Evolutionary conservation across 2,113 vertebrate genomes (phyloP).

Genomic region (Oenanthe melanoleuca): DNA sequence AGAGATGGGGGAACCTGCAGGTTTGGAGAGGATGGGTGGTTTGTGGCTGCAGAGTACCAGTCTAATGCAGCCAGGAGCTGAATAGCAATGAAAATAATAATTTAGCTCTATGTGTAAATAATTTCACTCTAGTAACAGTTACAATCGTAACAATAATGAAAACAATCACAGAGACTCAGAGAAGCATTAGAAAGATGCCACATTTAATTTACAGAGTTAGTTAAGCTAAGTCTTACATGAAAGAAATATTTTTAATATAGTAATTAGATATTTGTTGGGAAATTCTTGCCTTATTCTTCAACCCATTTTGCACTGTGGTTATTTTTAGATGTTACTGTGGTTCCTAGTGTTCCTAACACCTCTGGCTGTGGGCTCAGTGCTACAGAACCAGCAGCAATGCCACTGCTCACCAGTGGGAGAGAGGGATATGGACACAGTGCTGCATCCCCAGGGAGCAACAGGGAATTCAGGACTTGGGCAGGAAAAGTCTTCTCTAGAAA

Average conservation of each 20-base stretch:
- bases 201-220: conserved; percentile 72
- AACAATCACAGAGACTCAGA: conserved; percentile 66
- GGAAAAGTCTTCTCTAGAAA: not conserved
- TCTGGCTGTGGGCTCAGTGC: not conserved
- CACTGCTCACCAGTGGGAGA: not conserved
- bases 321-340: not conserved
- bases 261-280: conserved; percentile 52
- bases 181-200: conserved; percentile 61
- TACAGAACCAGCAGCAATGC: not conserved
- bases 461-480: not conserved
- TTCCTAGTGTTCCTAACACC: not conserved
- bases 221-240: conserved; percentile 63
- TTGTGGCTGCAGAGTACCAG: not conserved
- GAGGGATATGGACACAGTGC: not conserved
- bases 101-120: conserved; percentile 64
- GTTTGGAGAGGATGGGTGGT: not conserved
- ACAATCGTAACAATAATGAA: conserved; percentile 60
- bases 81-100: conserved; percentile 63
- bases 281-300: conserved; percentile 20
- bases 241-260: conserved; percentile 53
- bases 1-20: not conserved
- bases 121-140: conserved; percentile 66
- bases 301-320: not conserved
- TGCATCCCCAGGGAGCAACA: not conserved
- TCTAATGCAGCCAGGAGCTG: conserved; percentile 10